phyloP scores from a whole-genome alignment of 2,797 vertebrate species.

The Australoheros facetus region DNA sequence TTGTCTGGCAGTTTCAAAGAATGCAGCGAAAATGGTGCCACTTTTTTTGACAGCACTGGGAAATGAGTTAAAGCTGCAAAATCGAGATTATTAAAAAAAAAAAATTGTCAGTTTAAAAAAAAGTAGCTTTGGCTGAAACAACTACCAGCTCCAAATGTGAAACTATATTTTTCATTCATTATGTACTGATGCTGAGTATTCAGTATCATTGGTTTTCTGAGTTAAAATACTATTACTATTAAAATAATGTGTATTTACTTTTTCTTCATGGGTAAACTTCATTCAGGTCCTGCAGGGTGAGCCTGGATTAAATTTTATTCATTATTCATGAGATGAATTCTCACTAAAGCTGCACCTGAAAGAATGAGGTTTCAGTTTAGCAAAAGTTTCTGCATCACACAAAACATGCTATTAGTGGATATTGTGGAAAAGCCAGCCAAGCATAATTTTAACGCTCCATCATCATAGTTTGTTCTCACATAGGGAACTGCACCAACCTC shows the following conservation, averaged over 20 bases:
- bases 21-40: slow-evolving; percentile 48
- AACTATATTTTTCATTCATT: neutral
- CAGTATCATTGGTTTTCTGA: neutral
- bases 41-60: slow-evolving; percentile 48
- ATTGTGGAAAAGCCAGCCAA: slow-evolving; percentile 43
- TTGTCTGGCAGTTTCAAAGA: slow-evolving; percentile 65
- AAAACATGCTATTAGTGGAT: slow-evolving; percentile 62
- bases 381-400: slow-evolving; percentile 71
- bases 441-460: slow-evolving; percentile 32
- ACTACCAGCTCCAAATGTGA: slow-evolving; percentile 13
- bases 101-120: slow-evolving; percentile 14
- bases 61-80: slow-evolving; percentile 39
- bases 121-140: slow-evolving; percentile 12
- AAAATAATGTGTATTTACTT: slow-evolving; percentile 44
- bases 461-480: neutral
- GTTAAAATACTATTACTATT: slow-evolving; percentile 2
- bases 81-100: slow-evolving; percentile 33
- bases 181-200: neutral
- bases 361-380: slow-evolving; percentile 73
- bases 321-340: slow-evolving; percentile 75
- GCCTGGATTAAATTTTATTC: slow-evolving; percentile 64
- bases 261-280: slow-evolving; percentile 36
- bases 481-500: neutral
- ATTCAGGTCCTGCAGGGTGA: slow-evolving; percentile 62
- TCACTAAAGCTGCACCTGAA: slow-evolving; percentile 63